Conservation (phyloP, 2,113 vertebrate species). For the Orthochromis indermauri region DNA sequence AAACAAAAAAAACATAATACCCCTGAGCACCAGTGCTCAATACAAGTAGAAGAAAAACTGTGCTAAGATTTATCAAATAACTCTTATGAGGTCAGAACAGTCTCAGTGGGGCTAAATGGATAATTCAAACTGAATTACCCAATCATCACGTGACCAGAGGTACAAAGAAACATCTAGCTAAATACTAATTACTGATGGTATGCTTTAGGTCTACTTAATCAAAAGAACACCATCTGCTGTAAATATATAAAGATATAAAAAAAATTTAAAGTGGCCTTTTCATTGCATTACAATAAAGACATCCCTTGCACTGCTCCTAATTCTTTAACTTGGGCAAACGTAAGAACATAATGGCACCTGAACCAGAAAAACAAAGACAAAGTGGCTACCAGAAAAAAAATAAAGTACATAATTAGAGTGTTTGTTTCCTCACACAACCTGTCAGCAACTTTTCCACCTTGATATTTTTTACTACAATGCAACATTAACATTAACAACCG, state of each 20-base stretch:
- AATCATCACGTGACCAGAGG: constrained; percentile 13
- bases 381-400: constrained; percentile 11
- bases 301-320: background rate
- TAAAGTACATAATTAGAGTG: background rate
- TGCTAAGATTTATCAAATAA: constrained; percentile 45
- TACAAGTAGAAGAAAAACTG: background rate
- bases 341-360: background rate
- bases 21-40: constrained; percentile 1
- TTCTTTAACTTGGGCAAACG: background rate
- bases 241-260: background rate
- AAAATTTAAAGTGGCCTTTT: background rate
- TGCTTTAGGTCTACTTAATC: background rate
- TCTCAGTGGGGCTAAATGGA: constrained; percentile 26
- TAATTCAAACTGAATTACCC: constrained; percentile 39
- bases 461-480: constrained; percentile 3
- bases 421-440: background rate
- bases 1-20: background rate
- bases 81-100: constrained; percentile 12
- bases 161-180: background rate
- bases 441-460: background rate
- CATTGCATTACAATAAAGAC: background rate
- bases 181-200: background rate
- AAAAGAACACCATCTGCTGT: background rate
- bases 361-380: background rate
- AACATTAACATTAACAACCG: background rate